Percentiles rank a stretch among this genome's conserved stretches.
Conservation (phyloP, 2,888 invertebrate genomes). For the Aromia moschata region DNA sequence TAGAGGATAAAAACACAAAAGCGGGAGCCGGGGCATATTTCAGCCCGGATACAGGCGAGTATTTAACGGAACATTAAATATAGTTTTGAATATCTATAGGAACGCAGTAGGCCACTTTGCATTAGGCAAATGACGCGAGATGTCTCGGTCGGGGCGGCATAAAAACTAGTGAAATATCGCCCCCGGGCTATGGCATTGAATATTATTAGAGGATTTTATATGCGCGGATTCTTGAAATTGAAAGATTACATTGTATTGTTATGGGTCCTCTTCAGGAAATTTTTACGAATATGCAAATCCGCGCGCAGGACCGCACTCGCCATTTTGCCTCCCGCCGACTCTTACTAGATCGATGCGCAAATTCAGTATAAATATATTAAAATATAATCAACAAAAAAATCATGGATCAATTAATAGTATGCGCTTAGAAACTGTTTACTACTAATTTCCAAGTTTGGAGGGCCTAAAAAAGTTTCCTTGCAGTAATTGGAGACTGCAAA, state of each 20-base stretch:
- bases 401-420: too few relatives aligned
- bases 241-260: constrained; percentile 60
- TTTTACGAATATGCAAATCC: constrained; percentile 47
- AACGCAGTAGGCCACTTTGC: constrained; percentile 58
- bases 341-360: too few relatives aligned
- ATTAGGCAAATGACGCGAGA: constrained; percentile 61
- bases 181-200: constrained; percentile 54
- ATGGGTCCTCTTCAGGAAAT: constrained; percentile 45
- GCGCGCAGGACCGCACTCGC: too few relatives aligned
- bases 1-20: background rate
- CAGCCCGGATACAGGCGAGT: constrained; percentile 42
- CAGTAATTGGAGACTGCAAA: too few relatives aligned
- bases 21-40: constrained; percentile 34
- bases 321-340: too few relatives aligned
- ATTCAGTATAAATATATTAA: too few relatives aligned
- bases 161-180: constrained; percentile 59
- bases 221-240: constrained; percentile 58
- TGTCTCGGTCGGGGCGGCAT: constrained; percentile 51
- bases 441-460: too few relatives aligned
- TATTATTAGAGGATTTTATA: constrained; percentile 58
- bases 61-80: constrained; percentile 63
- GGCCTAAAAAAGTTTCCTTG: too few relatives aligned
- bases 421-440: too few relatives aligned
- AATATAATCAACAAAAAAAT: too few relatives aligned
- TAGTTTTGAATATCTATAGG: constrained; percentile 59